Base-by-base conservation (phyloP, 2,113 vertebrate species). In the Dascyllus trimaculatus region DNA sequence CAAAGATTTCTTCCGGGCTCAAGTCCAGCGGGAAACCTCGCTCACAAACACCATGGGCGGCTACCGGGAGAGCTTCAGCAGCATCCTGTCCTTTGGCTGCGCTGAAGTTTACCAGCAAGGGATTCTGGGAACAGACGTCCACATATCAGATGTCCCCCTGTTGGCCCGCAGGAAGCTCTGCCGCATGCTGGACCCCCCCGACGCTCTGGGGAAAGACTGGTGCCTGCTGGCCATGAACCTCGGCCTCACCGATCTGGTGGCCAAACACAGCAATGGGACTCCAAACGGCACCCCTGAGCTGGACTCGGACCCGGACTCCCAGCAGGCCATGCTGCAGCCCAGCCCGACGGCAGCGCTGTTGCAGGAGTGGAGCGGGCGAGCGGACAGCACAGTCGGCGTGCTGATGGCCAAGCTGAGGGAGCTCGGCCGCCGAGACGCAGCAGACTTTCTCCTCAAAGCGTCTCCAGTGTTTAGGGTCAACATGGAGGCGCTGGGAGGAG, bases 191-290 rank as follows among this genome's bases (percentile, higher is more conserved):
- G 98, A 99, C 94, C 97, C 96, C 0, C 98, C 96, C 0, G 98
- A 99, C 84, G 96, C 98, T 29, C 95, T 99, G 90, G 98, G 98
- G 58, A 99, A 99, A 89, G 98, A 99, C 80, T 99, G 98, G 97
- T 99, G 98, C 92, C 96, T 99, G 90, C 94, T 99, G 32, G 98
- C 98, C 86, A 99, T 99, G 97, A 99, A 99, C 93, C 91, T 99
- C 62, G 97, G 97, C 74, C 97, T 99, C 54, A 96, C 96, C 0
- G 97, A 99, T 4, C 91, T 99, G 63, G 97, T 98, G 88, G 98
- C 98, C 71, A 98, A 97, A 80, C 94, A 98, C 78, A 96, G 97
- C 86, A 84, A 59, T 11, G 91, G 85, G 51, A 93, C 86, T 71
- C 92, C 87, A 29, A 96, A 95, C 4, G 96, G 95, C 74, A 82